These are phyloP conservation scores for Limenitis camilla DNA, from an alignment of 2,888 invertebrate genomes.

Conservation along the genomic window DNA sequence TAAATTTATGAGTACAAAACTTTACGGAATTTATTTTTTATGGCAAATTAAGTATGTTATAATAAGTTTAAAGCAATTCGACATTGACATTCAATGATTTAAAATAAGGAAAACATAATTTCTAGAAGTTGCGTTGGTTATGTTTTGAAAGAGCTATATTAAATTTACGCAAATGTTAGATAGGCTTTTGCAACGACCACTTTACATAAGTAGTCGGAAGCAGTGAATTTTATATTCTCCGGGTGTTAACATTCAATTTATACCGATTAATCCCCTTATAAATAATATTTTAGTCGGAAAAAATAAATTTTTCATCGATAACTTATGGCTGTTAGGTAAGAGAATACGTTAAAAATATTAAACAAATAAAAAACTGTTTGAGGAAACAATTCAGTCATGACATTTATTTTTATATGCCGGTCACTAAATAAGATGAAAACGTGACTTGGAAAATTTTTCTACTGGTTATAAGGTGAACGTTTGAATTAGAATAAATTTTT, in stretches of 20 bases:
- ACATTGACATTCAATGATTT: constrained; percentile 56
- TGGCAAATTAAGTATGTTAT: no score
- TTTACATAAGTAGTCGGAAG: constrained; percentile 24
- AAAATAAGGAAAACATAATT: constrained; percentile 30
- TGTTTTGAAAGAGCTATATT: constrained; percentile 49
- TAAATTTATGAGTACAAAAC: no score
- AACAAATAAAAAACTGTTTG: constrained; percentile 2
- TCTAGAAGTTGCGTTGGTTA: constrained; percentile 38
- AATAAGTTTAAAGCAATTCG: constrained; percentile 36
- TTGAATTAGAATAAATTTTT: no score
- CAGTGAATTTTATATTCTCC: constrained; percentile 5
- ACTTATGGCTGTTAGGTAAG: not conserved
- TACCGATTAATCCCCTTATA: no score
- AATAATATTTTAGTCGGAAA: no score
- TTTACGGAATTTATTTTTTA: no score
- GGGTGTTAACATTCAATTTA: no score
- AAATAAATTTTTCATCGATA: no score
- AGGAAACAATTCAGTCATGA: constrained; percentile 11
- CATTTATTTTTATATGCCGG: constrained; percentile 16
- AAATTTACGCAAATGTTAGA: constrained; percentile 52
- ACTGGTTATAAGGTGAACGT: no score
- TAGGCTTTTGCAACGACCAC: constrained; percentile 39
- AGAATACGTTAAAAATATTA: not conserved
- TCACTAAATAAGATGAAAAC: constrained; percentile 12
- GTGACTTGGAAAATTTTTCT: constrained; percentile 12